phyloP scores from a whole-genome alignment of 2,797 vertebrate genomes.

The Periophthalmus magnuspinnatus region DNA sequence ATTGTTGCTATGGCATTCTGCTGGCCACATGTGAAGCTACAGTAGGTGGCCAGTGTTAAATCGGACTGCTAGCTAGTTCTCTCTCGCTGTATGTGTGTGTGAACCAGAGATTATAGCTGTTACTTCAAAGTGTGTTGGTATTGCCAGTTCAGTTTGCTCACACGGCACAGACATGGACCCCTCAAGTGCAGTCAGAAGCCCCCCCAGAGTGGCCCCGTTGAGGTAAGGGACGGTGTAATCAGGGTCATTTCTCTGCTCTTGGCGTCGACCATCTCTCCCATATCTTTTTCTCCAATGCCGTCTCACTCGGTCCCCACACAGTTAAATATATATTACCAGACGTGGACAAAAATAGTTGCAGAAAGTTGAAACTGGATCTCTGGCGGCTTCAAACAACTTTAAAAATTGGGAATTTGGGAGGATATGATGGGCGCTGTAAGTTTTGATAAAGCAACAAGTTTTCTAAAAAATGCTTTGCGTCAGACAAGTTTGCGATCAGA shows the following conservation, averaged over 20 bases:
- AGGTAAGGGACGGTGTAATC: constrained; percentile 70
- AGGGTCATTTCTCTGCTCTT: constrained; percentile 66
- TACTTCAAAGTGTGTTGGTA: constrained; percentile 74
- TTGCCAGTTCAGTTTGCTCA: constrained; percentile 74
- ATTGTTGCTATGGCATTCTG: constrained; percentile 7
- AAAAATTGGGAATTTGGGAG: not conserved
- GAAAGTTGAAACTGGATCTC: constrained; percentile 58
- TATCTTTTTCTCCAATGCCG: constrained; percentile 14
- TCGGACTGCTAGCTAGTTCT: constrained; percentile 53
- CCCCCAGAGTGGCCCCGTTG: constrained; percentile 60
- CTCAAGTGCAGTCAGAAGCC: constrained; percentile 32
- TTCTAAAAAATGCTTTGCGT: not conserved
- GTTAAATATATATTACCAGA: constrained; percentile 51
- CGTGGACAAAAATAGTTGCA: constrained; percentile 36
- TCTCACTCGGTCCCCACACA: constrained; percentile 34
- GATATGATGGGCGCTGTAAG: not conserved
- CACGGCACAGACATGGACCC: constrained; percentile 57
- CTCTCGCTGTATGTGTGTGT: constrained; percentile 17
- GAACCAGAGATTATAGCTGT: constrained; percentile 56
- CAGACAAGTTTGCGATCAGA: not conserved
- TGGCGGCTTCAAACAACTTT: constrained; percentile 56
- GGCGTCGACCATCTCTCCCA: constrained; percentile 44
- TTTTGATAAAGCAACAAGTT: not conserved
- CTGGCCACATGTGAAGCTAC: constrained; percentile 51
- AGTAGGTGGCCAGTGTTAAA: constrained; percentile 64